phyloP scores from a whole-genome alignment of 2,797 vertebrate genomes.

The Pogoniulus pusillus region DNA sequence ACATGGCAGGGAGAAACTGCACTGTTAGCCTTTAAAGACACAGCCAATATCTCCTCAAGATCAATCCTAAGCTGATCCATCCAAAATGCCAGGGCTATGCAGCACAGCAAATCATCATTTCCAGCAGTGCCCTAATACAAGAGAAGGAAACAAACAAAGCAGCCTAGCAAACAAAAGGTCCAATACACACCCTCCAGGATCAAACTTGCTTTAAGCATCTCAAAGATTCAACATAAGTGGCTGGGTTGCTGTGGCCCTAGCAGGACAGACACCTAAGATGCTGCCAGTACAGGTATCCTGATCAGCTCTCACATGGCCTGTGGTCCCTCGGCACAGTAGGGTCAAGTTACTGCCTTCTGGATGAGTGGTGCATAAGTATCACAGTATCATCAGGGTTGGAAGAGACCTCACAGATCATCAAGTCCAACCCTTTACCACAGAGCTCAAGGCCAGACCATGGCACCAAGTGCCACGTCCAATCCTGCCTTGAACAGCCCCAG shows the following conservation, averaged over 20 bases:
- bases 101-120: background rate
- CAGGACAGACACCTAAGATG: background rate
- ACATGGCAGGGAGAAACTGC: background rate
- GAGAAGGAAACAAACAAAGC: accelerated
- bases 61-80: background rate
- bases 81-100: background rate
- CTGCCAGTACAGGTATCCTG: background rate
- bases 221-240: background rate
- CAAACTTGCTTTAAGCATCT: background rate
- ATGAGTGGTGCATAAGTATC: background rate
- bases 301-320: accelerated
- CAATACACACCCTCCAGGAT: background rate
- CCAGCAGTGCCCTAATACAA: background rate
- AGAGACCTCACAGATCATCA: no score
- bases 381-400: no score
- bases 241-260: background rate
- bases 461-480: no score
- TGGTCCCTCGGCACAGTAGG: background rate
- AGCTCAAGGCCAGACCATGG: no score
- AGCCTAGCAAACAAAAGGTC: background rate
- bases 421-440: no score
- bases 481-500: no score
- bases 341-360: background rate
- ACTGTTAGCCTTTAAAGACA: background rate
- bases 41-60: background rate